Evolutionary conservation across 2,113 vertebrate species (phyloP).

Genomic region (Gambusia holbrooki): DNA sequence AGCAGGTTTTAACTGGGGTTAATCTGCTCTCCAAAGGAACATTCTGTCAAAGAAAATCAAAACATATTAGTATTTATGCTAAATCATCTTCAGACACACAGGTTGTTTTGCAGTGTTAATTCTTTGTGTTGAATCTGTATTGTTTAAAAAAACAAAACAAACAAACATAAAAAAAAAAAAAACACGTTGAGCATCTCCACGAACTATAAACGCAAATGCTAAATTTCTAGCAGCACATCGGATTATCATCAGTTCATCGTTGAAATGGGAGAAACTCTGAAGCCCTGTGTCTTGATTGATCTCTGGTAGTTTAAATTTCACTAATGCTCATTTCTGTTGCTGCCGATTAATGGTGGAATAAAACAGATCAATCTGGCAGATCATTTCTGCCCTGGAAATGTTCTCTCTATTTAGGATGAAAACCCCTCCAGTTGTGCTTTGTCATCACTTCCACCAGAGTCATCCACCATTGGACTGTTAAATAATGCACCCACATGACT

Average conservation of each 20-base stretch:
- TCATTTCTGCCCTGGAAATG: neutral
- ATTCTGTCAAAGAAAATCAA: neutral
- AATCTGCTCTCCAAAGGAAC: conserved; percentile 28
- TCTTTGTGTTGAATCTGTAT: neutral
- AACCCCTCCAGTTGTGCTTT: neutral
- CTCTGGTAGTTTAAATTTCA: neutral
- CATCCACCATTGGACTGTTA: neutral
- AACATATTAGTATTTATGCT: neutral
- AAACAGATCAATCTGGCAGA: neutral
- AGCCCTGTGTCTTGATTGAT: neutral
- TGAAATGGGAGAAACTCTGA: neutral
- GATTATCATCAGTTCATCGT: neutral
- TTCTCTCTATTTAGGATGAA: neutral
- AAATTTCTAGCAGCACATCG: neutral
- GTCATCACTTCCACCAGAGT: neutral
- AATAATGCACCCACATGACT: neutral
- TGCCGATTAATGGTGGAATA: neutral
- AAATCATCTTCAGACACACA: neutral
- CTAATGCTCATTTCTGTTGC: neutral
- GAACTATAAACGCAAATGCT: neutral
- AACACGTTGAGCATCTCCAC: neutral
- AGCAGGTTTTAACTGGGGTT: conserved; percentile 37
- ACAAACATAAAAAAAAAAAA: neutral
- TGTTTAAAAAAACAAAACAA: neutral
- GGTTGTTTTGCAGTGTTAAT: neutral